These are phyloP conservation scores for Epizoanthus stellaris DNA, from an alignment of 92 coral and sea anemone species.

Conservation along the genomic window DNA sequence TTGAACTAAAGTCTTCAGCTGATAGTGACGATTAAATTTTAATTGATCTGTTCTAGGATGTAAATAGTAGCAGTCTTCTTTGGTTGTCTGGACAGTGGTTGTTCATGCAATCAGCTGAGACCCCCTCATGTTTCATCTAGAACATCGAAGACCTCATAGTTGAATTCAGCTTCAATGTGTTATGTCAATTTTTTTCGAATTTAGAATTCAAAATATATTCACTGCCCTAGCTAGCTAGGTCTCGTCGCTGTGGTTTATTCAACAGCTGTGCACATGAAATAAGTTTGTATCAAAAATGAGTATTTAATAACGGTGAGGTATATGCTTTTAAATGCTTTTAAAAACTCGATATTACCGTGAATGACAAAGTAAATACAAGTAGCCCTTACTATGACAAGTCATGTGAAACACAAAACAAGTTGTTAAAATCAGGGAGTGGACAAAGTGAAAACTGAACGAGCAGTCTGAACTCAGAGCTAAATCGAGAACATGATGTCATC, in stretches of 20 bases:
- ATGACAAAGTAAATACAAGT: background rate
- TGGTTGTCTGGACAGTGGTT: conserved; percentile 2
- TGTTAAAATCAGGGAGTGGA: no score
- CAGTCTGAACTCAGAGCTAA: background rate
- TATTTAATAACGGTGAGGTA: no score
- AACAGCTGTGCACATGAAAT: no score
- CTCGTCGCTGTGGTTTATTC: no score
- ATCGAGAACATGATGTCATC: background rate
- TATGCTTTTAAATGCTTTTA: background rate
- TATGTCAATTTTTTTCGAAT: background rate
- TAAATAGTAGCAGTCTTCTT: background rate
- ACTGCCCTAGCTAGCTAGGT: background rate
- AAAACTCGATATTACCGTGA: background rate
- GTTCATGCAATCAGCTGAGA: background rate
- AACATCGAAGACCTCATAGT: background rate
- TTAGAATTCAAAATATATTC: background rate
- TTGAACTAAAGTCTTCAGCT: background rate
- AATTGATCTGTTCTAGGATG: background rate
- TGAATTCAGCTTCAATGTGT: background rate
- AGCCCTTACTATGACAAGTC: background rate
- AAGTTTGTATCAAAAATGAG: no score
- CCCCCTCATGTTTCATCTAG: background rate
- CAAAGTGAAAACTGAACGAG: no score
- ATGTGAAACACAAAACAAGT: background rate
- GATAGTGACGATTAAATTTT: conserved; percentile 23